phyloP scores from a whole-genome alignment of 2,888 invertebrate genomes.

The Blera fallax region DNA sequence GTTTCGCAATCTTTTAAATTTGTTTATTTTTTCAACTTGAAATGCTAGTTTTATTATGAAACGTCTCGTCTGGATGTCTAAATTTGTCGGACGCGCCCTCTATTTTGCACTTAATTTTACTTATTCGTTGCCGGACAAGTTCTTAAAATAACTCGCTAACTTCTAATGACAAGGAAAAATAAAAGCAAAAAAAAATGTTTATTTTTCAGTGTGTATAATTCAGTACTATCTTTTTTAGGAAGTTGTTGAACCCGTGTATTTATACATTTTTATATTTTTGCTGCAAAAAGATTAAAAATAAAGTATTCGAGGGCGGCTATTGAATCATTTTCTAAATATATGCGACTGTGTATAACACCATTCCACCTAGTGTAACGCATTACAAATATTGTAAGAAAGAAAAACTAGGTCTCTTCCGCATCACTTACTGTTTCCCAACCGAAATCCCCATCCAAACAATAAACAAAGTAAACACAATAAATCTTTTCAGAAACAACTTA shows the following conservation, averaged over 20 bases:
- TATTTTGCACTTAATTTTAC: not conserved
- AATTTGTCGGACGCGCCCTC: not conserved
- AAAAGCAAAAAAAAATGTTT: not conserved
- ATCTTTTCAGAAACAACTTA: not conserved
- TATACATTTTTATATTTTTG: too few species aligned
- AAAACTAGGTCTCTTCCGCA: not conserved
- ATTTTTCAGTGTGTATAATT: not conserved
- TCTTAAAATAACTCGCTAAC: not conserved
- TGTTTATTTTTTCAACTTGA: not conserved
- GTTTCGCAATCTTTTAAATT: too few species aligned
- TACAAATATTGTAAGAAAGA: too few species aligned
- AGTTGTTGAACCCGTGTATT: conserved; percentile 7
- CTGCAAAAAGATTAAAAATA: too few species aligned
- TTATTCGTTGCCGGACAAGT: not conserved
- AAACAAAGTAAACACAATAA: not conserved
- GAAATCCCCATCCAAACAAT: not conserved
- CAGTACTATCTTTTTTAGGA: not conserved
- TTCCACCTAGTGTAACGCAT: too few species aligned
- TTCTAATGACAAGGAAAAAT: not conserved
- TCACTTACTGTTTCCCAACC: not conserved
- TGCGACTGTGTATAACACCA: not conserved
- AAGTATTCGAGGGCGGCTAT: not conserved
- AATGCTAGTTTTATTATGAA: not conserved
- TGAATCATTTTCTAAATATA: not conserved
- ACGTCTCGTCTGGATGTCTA: not conserved